Evolutionary conservation across 2,113 vertebrate genomes (phyloP).

Genomic region (Chitala chitala): DNA sequence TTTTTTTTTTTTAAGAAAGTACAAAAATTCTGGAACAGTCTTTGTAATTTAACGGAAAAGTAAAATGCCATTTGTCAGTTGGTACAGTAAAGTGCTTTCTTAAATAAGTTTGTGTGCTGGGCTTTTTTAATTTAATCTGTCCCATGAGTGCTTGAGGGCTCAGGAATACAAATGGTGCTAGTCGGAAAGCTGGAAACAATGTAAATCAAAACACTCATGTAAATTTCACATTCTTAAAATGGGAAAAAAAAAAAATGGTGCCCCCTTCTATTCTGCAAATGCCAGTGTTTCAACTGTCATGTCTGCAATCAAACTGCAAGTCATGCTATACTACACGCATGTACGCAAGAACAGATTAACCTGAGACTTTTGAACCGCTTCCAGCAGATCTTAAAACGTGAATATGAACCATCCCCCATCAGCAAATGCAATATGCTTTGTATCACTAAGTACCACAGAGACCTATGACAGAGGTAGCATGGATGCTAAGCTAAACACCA

Average conservation of each 20-base stretch:
- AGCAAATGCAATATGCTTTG: not conserved
- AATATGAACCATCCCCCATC: too few relatives aligned
- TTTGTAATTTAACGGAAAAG: constrained; percentile 64
- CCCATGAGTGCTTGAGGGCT: constrained; percentile 37
- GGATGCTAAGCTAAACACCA: not conserved
- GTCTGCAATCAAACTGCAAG: too few relatives aligned
- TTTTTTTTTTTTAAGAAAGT: constrained; percentile 86
- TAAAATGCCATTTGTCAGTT: constrained; percentile 83
- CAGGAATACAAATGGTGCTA: constrained; percentile 40
- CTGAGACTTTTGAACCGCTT: not conserved
- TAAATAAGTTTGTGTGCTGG: constrained; percentile 42
- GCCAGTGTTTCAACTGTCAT: constrained; percentile 31
- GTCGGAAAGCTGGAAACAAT: constrained; percentile 30
- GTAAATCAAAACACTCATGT: constrained; percentile 30
- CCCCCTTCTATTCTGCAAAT: constrained; percentile 33
- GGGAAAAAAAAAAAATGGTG: not conserved
- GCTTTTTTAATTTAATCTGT: constrained; percentile 39
- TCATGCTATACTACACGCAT: not conserved
- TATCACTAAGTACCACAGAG: not conserved
- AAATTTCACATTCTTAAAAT: constrained; percentile 25
- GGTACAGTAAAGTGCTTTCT: constrained; percentile 93
- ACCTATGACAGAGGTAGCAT: constrained; percentile 12
- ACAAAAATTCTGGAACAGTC: constrained; percentile 87
- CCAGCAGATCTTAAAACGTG: not conserved
- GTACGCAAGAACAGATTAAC: not conserved